A percentile compares a stretch with the other conserved stretches of the same genome.
Evolutionary conservation across 2,113 vertebrate species (phyloP).

Genomic region (Pitta sordida): DNA sequence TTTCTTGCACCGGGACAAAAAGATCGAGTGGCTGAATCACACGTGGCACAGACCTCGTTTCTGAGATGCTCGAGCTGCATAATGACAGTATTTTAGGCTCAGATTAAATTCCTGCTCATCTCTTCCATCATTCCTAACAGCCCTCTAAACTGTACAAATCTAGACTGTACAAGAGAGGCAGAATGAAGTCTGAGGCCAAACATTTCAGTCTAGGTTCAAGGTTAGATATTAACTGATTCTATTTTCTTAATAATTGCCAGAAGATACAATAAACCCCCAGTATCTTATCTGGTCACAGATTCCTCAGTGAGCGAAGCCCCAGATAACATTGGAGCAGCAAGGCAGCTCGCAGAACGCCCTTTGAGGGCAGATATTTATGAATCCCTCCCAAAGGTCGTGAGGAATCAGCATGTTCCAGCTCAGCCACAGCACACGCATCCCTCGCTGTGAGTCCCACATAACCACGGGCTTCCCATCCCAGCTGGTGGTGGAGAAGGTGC

Average conservation of each 20-base stretch:
- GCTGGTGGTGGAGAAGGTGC: accelerated
- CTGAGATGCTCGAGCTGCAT: neutral
- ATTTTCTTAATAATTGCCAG: conserved; percentile 67
- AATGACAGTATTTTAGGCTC: neutral
- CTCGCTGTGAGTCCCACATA: accelerated
- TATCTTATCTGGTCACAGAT: conserved; percentile 64
- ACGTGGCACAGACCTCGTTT: neutral
- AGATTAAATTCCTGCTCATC: neutral
- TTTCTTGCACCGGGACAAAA: neutral
- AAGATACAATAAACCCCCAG: conserved; percentile 13
- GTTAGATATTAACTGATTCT: conserved; percentile 67
- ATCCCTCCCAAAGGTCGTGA: neutral
- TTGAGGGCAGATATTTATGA: neutral
- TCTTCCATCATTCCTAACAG: neutral
- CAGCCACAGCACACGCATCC: accelerated
- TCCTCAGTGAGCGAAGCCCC: conserved; percentile 16
- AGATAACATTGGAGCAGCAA: conserved; percentile 43
- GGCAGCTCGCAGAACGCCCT: neutral
- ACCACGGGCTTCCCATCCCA: accelerated
- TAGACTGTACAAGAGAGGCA: neutral
- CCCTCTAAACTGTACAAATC: neutral
- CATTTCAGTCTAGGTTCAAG: neutral
- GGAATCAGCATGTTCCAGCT: neutral
- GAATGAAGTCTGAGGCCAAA: neutral
- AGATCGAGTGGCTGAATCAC: neutral